Evolutionary conservation across 2,113 vertebrate genomes (phyloP).

Genomic region (Quiscalus mexicanus): DNA sequence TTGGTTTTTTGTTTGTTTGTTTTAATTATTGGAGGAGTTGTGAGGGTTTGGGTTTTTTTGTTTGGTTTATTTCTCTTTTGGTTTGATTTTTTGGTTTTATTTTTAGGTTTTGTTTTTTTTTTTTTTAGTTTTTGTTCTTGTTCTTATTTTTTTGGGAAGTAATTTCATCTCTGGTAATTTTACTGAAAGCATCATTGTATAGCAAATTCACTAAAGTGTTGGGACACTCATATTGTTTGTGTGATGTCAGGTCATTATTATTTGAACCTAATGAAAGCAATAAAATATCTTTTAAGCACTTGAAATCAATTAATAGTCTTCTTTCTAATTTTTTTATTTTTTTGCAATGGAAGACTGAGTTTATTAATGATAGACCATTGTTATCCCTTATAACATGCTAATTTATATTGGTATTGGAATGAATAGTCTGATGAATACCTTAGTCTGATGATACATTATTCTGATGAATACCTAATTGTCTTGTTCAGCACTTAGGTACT

Average conservation of each 20-base stretch:
- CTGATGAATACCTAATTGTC: not conserved
- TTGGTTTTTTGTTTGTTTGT: not conserved
- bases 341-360: not conserved
- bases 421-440: not conserved
- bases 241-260: not conserved
- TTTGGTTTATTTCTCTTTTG: not conserved
- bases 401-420: not conserved
- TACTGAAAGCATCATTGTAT: fast-evolving
- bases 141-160: not conserved
- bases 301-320: not conserved
- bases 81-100: not conserved
- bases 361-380: not conserved
- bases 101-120: not conserved
- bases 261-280: not conserved
- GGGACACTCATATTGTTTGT: not conserved
- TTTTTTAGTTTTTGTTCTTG: not conserved
- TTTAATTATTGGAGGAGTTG: not conserved
- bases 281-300: not conserved
- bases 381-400: not conserved
- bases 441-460: not conserved
- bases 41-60: fast-evolving
- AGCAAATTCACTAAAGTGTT: not conserved
- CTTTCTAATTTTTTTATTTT: not conserved
- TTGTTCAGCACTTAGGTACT: not conserved
- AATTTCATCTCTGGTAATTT: not conserved